Percentiles rank a stretch among this genome's conserved stretches.
Evolutionary conservation across 2,113 vertebrate genomes (phyloP).

Genomic region (Anhinga rufa): DNA sequence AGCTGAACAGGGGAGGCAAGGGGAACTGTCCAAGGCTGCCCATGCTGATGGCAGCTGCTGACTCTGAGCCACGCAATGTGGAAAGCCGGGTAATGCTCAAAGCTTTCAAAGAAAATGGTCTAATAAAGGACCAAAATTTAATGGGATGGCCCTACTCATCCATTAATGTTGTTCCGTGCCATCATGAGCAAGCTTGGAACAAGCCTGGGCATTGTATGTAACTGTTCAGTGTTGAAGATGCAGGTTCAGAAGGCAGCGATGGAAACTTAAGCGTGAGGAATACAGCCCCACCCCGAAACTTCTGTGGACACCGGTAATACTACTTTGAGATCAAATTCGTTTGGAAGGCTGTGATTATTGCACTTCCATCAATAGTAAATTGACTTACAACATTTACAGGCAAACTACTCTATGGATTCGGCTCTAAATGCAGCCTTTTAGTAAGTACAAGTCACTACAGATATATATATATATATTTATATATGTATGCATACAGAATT

Average conservation of each 20-base stretch:
- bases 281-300: not conserved
- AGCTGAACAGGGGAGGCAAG: not conserved
- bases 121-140: not conserved
- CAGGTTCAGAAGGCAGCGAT: not conserved
- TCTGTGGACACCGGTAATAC: not conserved
- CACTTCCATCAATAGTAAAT: not conserved
- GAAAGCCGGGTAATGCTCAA: not conserved
- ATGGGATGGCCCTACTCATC: not conserved
- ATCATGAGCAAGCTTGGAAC: not conserved
- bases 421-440: not conserved
- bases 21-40: constrained; percentile 24
- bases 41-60: not conserved
- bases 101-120: not conserved
- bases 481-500: not conserved
- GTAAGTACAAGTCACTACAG: not conserved
- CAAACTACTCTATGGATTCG: not conserved
- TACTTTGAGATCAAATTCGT: not conserved
- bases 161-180: not conserved
- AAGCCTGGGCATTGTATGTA: not conserved
- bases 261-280: not conserved
- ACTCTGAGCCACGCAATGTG: not conserved
- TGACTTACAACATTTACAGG: not conserved
- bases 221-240: not conserved
- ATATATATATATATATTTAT: no score
- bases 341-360: not conserved